phyloP scores from a whole-genome alignment of 2,888 invertebrate species.

The Cosmia pyralina region DNA sequence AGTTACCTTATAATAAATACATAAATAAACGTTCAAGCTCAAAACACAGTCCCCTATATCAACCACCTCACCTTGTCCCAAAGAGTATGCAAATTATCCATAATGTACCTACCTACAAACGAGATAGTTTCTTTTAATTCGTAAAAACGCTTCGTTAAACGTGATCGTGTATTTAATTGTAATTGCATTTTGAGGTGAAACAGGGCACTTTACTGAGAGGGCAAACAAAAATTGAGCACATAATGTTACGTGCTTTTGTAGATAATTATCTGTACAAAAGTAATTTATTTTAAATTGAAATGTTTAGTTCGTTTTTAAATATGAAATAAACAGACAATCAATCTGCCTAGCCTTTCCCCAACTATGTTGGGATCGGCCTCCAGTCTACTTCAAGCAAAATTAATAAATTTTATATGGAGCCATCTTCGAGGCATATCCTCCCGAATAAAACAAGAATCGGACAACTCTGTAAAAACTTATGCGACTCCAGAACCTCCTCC shows the following conservation, averaged over 20 bases:
- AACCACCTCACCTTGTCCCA: not conserved
- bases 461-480: too few relatives aligned
- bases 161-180: slow-evolving; percentile 35
- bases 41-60: slow-evolving; percentile 4
- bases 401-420: too few relatives aligned
- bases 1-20: too few relatives aligned
- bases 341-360: too few relatives aligned
- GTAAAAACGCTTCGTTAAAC: slow-evolving; percentile 38
- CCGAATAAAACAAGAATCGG: too few relatives aligned
- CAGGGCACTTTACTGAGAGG: not conserved
- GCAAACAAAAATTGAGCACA: slow-evolving; percentile 12
- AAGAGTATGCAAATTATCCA: slow-evolving; percentile 26
- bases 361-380: too few relatives aligned
- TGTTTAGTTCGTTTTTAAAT: not conserved
- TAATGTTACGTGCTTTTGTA: not conserved
- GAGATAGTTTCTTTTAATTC: slow-evolving; percentile 31
- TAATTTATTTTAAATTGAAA: slow-evolving; percentile 1
- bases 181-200: slow-evolving; percentile 19
- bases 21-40: not conserved
- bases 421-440: too few relatives aligned
- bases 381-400: too few relatives aligned
- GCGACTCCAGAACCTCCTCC: too few relatives aligned
- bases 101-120: slow-evolving; percentile 8
- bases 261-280: not conserved
- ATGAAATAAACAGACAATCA: too few relatives aligned